A percentile compares a stretch with the other conserved stretches of the same genome.
phyloP scores from a whole-genome alignment of 2,113 vertebrate genomes.

The Meleagris gallopavo region DNA sequence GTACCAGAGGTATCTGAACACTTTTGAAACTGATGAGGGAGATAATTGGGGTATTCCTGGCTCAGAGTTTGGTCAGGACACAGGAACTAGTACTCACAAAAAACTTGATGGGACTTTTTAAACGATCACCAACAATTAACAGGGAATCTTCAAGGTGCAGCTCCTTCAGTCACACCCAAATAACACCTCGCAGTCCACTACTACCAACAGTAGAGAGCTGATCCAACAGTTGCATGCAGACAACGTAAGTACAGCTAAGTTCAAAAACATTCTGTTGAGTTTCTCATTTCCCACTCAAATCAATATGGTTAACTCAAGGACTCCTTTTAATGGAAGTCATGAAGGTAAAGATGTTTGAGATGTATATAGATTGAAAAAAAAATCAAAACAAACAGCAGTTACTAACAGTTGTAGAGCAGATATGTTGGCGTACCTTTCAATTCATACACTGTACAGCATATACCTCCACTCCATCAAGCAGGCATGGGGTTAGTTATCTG shows the following conservation, averaged over 20 bases:
- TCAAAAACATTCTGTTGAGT: not conserved
- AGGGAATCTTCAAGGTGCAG: not conserved
- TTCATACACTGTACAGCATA: not conserved
- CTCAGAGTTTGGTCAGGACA: not conserved
- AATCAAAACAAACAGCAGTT: not conserved
- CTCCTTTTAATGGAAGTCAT: not conserved
- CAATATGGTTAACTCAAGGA: not conserved
- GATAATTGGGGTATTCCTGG: not conserved
- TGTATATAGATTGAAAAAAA: not conserved
- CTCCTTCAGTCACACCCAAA: not conserved
- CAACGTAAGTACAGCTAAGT: accelerated
- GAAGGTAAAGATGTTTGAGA: not conserved
- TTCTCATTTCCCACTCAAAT: not conserved
- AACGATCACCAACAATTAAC: not conserved
- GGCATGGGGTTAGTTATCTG: not conserved
- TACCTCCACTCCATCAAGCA: too few species aligned
- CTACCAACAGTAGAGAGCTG: too few species aligned
- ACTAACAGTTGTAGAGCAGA: not conserved
- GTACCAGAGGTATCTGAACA: not conserved
- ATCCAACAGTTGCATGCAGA: accelerated
- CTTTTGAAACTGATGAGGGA: not conserved
- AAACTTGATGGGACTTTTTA: not conserved
- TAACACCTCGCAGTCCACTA: not conserved
- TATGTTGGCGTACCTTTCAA: not conserved
- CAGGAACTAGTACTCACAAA: not conserved